Evolutionary conservation across 2,113 vertebrate species (phyloP).

Genomic region (Brienomyrus longianalis): DNA sequence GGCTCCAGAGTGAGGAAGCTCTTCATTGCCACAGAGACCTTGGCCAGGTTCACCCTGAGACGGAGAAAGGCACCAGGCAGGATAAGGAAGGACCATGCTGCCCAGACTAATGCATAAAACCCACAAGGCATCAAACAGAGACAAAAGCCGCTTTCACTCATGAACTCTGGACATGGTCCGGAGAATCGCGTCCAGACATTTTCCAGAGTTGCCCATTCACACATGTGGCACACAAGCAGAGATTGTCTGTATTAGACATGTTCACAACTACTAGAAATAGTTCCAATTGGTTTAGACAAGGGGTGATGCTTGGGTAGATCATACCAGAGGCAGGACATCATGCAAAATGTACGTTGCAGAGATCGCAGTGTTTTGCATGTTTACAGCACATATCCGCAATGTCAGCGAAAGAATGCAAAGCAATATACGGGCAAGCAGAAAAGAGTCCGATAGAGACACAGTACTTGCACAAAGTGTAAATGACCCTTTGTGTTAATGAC

Average conservation of each 20-base stretch:
- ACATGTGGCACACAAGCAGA: background rate
- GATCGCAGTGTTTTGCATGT: background rate
- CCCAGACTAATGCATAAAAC: background rate
- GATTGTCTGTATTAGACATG: background rate
- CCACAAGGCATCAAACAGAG: background rate
- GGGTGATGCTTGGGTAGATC: background rate
- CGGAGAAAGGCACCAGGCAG: background rate
- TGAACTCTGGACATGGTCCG: background rate
- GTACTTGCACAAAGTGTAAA: background rate
- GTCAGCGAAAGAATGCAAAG: background rate
- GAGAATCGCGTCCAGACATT: background rate
- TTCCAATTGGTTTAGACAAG: background rate
- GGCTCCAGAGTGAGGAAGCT: slow-evolving; percentile 78
- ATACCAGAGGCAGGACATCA: background rate
- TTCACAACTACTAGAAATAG: background rate
- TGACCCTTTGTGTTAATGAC: background rate
- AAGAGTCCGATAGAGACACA: background rate
- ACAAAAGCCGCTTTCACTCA: background rate
- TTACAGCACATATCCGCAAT: background rate
- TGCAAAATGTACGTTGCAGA: background rate
- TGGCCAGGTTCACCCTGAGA: slow-evolving; percentile 80
- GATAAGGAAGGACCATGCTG: background rate
- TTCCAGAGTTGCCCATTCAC: background rate
- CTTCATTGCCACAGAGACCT: slow-evolving; percentile 65
- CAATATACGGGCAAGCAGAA: background rate